Base-by-base conservation (phyloP, 2,113 vertebrate genomes). In the Tursiops truncatus region DNA sequence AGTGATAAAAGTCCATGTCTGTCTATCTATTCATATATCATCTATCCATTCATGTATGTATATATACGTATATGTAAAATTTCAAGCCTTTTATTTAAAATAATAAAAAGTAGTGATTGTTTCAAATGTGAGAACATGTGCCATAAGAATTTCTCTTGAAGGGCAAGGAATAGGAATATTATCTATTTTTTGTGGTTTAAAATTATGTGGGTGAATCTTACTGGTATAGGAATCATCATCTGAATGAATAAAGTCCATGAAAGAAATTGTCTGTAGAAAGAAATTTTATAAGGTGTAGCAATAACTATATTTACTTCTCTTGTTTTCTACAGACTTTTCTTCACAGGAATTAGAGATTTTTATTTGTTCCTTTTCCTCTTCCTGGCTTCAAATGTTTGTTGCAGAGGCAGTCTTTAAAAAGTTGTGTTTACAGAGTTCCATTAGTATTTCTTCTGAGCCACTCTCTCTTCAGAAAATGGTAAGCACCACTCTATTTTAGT, bases 391-490 rank as follows among this genome's bases (percentile, higher is more conserved):
- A 94, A 98, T 99, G 99, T 99, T 99, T 96, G 98, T 99, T 58
- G 98, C 99, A 71, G 99, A 99, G 97, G 99, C 99, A 93, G 87
- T 99, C 89, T 99, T 99, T 98, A 99, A 99, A 97, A 99, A 98
- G 92, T 95, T 99, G 47, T 99, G 99, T 97, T 98, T 98, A 86
- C 98, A 98, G 94, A 99, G 97, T 94, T 98, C 97, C 65, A 86
- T 99, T 85, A 81, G 73, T 92, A 9, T 99, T 94, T 98, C 98
- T 91, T 93, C 97, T 26, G 99, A 99, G 73, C 98, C 98, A 18
- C 98, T 99, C 36, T 99, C 99, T 87, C 98, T 99, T 65, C 98
- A 98, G 95, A 99, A 99, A 98, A 99, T 99, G 95, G 99, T 99
- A 98, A 98, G 98, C 82, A 96, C 44, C 18, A 20, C n/a, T 97